Evolutionary conservation across 2,113 vertebrate species (phyloP).

Genomic region (Thinocorus orbignyianus): DNA sequence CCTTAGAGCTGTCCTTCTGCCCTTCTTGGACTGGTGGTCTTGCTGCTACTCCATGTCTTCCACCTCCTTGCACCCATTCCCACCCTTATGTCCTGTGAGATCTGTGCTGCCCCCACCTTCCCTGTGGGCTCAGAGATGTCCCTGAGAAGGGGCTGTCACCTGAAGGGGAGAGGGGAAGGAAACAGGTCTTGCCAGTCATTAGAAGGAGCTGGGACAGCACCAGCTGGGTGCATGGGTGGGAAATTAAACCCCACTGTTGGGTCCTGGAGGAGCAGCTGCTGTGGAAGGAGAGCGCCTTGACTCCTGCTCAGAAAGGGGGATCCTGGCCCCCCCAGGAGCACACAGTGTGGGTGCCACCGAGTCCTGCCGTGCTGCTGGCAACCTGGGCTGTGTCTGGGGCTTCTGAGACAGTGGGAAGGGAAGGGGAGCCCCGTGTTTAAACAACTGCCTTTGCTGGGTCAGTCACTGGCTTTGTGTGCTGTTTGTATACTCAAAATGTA

Average conservation of each 20-base stretch:
- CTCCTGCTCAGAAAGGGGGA: not conserved
- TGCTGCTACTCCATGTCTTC: accelerated
- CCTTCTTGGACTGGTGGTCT: not conserved
- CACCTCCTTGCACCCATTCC: accelerated
- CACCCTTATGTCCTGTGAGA: not conserved
- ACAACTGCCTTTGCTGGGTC: not conserved
- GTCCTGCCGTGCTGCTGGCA: not conserved
- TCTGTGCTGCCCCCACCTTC: not conserved
- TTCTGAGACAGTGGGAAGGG: not conserved
- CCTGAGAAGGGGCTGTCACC: not conserved
- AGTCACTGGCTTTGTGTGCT: not conserved
- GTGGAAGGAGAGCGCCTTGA: not conserved
- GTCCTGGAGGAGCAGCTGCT: not conserved
- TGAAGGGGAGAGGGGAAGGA: not conserved
- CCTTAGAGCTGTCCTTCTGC: not conserved
- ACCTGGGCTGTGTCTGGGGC: not conserved
- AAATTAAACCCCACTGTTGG: accelerated
- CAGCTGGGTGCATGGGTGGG: not conserved
- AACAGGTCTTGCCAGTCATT: not conserved
- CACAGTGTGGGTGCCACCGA: accelerated
- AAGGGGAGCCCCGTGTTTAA: not conserved
- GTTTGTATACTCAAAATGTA: not conserved
- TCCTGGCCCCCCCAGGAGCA: not conserved
- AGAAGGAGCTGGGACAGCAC: not conserved
- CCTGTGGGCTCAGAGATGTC: not conserved